Base-by-base conservation (phyloP, 2,888 invertebrate genomes). In the Azorinus chamasolen region DNA sequence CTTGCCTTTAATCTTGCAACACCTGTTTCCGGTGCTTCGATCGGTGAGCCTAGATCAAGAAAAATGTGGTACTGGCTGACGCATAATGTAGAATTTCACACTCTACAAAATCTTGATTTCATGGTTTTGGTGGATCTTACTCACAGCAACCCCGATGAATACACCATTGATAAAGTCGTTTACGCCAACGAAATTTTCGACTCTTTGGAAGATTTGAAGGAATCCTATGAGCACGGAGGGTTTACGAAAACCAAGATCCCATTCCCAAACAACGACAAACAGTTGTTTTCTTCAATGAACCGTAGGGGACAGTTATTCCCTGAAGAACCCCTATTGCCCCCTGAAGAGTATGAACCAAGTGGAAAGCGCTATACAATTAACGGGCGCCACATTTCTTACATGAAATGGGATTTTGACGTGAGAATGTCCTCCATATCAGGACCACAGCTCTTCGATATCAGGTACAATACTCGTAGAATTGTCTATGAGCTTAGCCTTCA, bases 401-500 rank as follows among this genome's bases (percentile, higher is more conserved):
- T 89, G 80, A 87, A 85, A 14, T 92, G 91, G 91, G 68, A 78
- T 6, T 90, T 91, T 76, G 80, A 90, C 65, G 85, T 89, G 62
- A 66, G 88, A 37, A 83, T 91, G 85, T 85, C 88, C 1, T 70
- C 87, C 6, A 75, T 86, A n/a, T 79, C 76, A 0, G 91, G 91
- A 0, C 87, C 89, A 12, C 84, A 85, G 37, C 10, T 88, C 10
- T 88, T 83, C 59, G 87, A 90, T 59, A 79, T 91, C 25, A 76
- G 84, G 5, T 92, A 76, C 73, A 73, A 82, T 5, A 81, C 77
- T 4, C 84, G 89, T 43, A 78, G 89, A 45, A 88, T 92, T 18
- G 88, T 86, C 1, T 92, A 90, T 61, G 91, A 92, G 78, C 62
- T 91, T 4, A 85, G 90, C 55, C 68, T 90, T 14, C 87, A 89